These are phyloP conservation scores for Hypsopygia costalis DNA, from an alignment of 2,888 invertebrate species.

Conservation along the genomic window DNA sequence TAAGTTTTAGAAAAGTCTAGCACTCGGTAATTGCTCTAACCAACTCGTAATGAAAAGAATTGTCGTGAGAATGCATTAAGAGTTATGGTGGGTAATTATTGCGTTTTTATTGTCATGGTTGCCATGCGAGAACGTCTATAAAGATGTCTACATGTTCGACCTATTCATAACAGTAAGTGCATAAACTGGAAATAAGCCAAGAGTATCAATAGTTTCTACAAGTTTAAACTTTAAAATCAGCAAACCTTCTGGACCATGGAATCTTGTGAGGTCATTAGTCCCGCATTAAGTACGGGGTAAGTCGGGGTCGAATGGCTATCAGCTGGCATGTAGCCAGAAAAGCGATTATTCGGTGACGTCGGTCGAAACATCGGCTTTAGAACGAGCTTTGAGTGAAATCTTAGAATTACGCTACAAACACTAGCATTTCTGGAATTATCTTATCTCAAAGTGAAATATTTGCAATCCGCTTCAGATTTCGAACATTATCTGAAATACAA, in stretches of 20 bases:
- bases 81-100: neutral
- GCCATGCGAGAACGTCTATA: neutral
- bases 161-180: constrained; percentile 9
- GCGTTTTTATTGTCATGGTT: neutral
- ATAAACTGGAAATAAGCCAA: constrained; percentile 8
- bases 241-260: constrained; percentile 27
- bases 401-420: neutral
- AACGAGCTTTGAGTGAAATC: constrained; percentile 2
- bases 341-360: constrained; percentile 50
- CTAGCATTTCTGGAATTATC: neutral
- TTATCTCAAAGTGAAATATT: neutral
- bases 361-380: neutral
- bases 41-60: neutral
- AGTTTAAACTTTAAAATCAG: constrained; percentile 15
- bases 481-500: too few relatives aligned
- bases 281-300: constrained; percentile 52
- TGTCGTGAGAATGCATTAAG: constrained; percentile 3
- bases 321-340: constrained; percentile 66
- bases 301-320: constrained; percentile 63
- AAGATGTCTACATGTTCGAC: neutral
- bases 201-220: constrained; percentile 2
- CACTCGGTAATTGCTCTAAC: too few relatives aligned
- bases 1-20: too few relatives aligned
- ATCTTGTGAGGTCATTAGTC: constrained; percentile 66
- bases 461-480: too few relatives aligned